These are phyloP conservation scores for Lampris incognitus DNA, from an alignment of 2,113 vertebrate genomes.

Conservation along the genomic window DNA sequence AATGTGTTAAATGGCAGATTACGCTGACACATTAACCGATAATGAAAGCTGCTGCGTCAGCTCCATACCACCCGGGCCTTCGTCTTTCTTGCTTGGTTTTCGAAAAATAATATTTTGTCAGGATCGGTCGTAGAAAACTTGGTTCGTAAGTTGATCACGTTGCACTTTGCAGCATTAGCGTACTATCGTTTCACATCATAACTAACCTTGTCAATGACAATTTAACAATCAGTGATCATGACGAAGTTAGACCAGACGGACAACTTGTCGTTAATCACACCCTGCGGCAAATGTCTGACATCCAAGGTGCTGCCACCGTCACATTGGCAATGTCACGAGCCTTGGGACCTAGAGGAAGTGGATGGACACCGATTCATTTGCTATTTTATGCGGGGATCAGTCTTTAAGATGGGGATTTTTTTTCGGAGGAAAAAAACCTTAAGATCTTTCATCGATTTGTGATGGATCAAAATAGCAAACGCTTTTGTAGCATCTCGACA, in stretches of 20 bases:
- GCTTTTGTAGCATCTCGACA: constrained; percentile 39
- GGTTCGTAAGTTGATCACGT: constrained; percentile 30
- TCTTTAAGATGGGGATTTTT: background rate
- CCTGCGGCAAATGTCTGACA: constrained; percentile 54
- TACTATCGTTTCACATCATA: constrained; percentile 9
- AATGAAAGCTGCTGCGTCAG: constrained; percentile 75
- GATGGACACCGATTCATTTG: no score
- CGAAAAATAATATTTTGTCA: constrained; percentile 2
- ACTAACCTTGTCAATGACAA: no score
- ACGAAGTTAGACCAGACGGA: constrained; percentile 49
- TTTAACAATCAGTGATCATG: background rate
- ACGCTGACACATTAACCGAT: constrained; percentile 64
- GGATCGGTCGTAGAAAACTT: constrained; percentile 10
- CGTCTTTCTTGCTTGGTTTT: background rate
- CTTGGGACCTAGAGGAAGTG: no score
- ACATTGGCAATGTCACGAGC: background rate
- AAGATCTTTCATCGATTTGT: background rate
- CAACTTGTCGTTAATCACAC: constrained; percentile 14
- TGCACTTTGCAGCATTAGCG: background rate
- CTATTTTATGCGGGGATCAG: background rate
- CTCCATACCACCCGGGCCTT: constrained; percentile 46
- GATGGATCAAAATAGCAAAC: constrained; percentile 13
- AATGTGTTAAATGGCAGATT: constrained; percentile 28
- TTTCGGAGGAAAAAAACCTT: background rate
- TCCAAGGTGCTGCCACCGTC: background rate